phyloP scores from a whole-genome alignment of 2,113 vertebrate genomes.

The Corynorhinus townsendii region DNA sequence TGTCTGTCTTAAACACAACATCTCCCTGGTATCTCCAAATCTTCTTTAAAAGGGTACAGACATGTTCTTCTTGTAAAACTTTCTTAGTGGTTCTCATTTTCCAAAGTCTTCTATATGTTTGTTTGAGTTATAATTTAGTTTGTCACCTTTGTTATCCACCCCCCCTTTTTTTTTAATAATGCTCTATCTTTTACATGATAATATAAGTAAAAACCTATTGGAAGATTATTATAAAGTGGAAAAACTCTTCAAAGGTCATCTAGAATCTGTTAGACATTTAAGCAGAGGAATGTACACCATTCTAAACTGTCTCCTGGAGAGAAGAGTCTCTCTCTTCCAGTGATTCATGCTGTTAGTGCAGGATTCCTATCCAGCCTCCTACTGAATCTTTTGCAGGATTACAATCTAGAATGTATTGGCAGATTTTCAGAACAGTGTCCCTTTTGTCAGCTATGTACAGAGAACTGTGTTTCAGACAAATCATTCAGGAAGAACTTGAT shows the following conservation, averaged over 20 bases:
- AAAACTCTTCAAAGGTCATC: neutral
- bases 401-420: neutral
- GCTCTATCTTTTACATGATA: neutral
- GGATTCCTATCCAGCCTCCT: neutral
- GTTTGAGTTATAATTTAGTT: neutral
- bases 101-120: neutral
- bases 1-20: neutral
- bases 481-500: neutral
- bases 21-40: neutral
- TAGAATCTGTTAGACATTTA: neutral
- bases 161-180: neutral
- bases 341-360: neutral
- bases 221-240: neutral
- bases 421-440: neutral
- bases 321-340: neutral
- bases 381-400: neutral
- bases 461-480: neutral
- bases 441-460: neutral
- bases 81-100: neutral
- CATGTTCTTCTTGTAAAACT: neutral
- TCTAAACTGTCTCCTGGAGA: neutral
- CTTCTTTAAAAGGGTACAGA: neutral
- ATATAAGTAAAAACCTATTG: constrained; percentile 27
- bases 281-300: neutral
- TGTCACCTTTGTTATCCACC: neutral